These are phyloP conservation scores for Drosophila buzzatii DNA, from an alignment of 2,888 invertebrate species.

Conservation along the genomic window DNA sequence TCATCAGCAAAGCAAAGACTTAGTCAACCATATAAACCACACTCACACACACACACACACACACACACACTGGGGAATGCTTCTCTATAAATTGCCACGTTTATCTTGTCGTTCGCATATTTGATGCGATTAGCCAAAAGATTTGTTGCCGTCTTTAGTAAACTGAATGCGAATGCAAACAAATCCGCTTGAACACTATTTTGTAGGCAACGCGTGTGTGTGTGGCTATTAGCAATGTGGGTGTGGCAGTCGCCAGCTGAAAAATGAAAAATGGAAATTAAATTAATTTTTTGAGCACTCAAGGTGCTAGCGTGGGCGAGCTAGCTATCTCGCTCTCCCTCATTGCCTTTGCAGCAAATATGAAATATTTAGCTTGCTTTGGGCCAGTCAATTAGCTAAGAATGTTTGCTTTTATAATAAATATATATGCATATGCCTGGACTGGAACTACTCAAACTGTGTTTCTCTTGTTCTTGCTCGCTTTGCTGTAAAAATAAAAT, in stretches of 20 bases:
- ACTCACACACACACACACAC: background rate
- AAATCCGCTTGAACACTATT: constrained; percentile 45
- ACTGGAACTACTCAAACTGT: background rate
- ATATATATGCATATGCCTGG: background rate
- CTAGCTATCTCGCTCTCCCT: background rate
- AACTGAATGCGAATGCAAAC: constrained; percentile 53
- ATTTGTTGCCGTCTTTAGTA: constrained; percentile 69
- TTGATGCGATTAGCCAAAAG: constrained; percentile 64
- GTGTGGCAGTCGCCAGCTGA: background rate
- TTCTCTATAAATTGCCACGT: constrained; percentile 50
- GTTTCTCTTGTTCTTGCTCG: too few relatives aligned
- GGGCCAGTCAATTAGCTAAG: constrained; percentile 41
- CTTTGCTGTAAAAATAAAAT: background rate
- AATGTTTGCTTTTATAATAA: background rate
- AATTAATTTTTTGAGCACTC: constrained; percentile 46
- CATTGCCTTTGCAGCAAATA: background rate
- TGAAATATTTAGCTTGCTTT: constrained; percentile 13
- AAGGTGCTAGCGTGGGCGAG: constrained; percentile 35
- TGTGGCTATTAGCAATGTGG: background rate
- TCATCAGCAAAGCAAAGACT: constrained; percentile 41
- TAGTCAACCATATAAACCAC: constrained; percentile 31
- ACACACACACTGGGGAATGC: background rate
- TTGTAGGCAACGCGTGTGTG: background rate
- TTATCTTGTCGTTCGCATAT: constrained; percentile 53
- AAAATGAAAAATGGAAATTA: constrained; percentile 52